These are phyloP conservation scores for Micropterix aruncella DNA, from an alignment of 2,888 invertebrate species.

Conservation along the genomic window DNA sequence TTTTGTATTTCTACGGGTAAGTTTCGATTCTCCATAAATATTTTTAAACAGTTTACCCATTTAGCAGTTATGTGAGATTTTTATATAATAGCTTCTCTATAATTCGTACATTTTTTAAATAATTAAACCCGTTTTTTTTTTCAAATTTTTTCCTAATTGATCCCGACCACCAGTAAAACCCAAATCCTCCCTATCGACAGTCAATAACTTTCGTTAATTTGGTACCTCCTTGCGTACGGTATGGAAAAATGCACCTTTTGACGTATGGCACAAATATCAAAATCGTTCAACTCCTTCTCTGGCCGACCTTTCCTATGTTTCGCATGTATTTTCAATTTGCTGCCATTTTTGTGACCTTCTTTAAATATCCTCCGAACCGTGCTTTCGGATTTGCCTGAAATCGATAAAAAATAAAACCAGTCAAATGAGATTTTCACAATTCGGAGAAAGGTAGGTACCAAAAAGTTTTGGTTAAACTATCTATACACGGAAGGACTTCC, in stretches of 20 bases:
- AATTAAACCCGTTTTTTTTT: no score
- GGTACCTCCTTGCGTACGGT: constrained; percentile 4
- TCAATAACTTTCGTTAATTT: constrained; percentile 6
- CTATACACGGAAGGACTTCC: no score
- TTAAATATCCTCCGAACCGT: neutral
- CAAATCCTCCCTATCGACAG: no score
- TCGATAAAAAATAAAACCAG: neutral
- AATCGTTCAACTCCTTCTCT: constrained; percentile 1
- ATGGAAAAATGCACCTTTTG: constrained; percentile 1
- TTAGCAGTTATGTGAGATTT: no score
- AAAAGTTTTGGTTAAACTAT: no score
- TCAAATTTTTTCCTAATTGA: no score
- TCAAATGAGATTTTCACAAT: no score
- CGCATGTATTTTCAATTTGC: no score
- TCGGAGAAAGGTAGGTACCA: no score
- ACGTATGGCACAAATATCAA: constrained; percentile 1
- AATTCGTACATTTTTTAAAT: constrained; percentile 9
- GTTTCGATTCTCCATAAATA: constrained; percentile 8
- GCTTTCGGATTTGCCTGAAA: neutral
- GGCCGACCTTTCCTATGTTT: no score
- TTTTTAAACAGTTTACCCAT: constrained; percentile 10
- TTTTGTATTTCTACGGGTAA: constrained; percentile 10
- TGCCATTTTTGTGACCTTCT: neutral
- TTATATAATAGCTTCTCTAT: constrained; percentile 8
- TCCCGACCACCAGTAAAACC: no score